Base-by-base conservation (phyloP, 2,797 vertebrate genomes). In the Pangasius larnaudii region DNA sequence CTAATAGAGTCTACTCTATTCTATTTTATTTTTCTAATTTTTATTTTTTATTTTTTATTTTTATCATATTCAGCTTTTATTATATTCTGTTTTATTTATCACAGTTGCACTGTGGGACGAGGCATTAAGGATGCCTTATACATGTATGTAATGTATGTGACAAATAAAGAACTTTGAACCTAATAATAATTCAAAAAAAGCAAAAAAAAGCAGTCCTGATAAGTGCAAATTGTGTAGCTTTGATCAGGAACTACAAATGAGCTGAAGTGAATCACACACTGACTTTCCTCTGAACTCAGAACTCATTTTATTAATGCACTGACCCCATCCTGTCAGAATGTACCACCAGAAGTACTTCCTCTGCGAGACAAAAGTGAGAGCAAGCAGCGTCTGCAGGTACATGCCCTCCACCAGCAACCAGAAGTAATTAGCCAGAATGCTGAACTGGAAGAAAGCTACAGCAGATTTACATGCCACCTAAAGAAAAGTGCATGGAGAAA, bases 311-410 rank as follows among this genome's bases (percentile, higher is more conserved):
- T 63, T 85, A 18, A 74, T 61, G 53, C 27, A 89, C 90, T 96
- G 90, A 98, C 97, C 97, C 97, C 97, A 98, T 88, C 97, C 97
- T 4, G 96, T 94, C 90, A 97, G 91, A 91, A 96, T 94, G 94
- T 97, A 98, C 96, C 97, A 97, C 96, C 97, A 97, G 95, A 97
- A 97, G 94, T 97, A 98, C 92, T 96, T 97, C 93, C 93, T 96
- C 93, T 98, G 97, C 0, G 96, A 97, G 91, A 97, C 96, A 16
- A 98, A 98, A 90, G 97, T 96, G 84, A 97, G 94, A 10, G 96
- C 97, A 89, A 98, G 94, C 84, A 98, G 94, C 0, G 96, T 97
- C 94, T 98, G 97, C 91, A 98, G 95, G 92, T 97, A 98, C 96
- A 98, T 95, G 49, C 97, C 97, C 91, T 98, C 97, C 93, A 98